phyloP scores from a whole-genome alignment of 2,113 vertebrate species.

The Lanius collurio region DNA sequence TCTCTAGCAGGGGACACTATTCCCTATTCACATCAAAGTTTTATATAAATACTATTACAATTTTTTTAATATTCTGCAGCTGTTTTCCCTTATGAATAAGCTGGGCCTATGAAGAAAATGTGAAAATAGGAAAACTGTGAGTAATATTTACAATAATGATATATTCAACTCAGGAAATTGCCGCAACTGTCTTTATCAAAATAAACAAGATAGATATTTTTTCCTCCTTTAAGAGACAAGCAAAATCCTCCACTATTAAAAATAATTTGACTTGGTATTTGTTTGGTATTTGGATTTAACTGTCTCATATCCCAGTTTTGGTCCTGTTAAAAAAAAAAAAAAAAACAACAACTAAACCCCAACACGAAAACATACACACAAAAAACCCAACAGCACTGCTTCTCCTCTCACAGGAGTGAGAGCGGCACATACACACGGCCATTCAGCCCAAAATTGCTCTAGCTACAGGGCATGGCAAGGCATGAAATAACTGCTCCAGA shows the following conservation, averaged over 20 bases:
- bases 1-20: constrained; percentile 19
- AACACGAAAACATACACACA: background rate
- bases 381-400: background rate
- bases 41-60: constrained; percentile 45
- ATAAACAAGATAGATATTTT: constrained; percentile 61
- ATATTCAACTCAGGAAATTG: constrained; percentile 64
- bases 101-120: constrained; percentile 47
- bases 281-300: constrained; percentile 53
- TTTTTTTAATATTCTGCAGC: constrained; percentile 60
- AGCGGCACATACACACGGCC: constrained; percentile 47
- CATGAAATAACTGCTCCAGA: constrained; percentile 79
- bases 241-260: constrained; percentile 40
- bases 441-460: constrained; percentile 73
- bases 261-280: constrained; percentile 44
- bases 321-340: background rate
- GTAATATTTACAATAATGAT: constrained; percentile 65
- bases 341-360: background rate
- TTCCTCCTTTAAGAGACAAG: constrained; percentile 31
- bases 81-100: constrained; percentile 71
- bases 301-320: constrained; percentile 23
- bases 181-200: constrained; percentile 61
- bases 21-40: constrained; percentile 59
- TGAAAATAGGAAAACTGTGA: constrained; percentile 58
- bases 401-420: constrained; percentile 54
- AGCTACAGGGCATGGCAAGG: constrained; percentile 78